phyloP scores from a whole-genome alignment of 2,113 vertebrate species.

The Variabilichromis moorii region DNA sequence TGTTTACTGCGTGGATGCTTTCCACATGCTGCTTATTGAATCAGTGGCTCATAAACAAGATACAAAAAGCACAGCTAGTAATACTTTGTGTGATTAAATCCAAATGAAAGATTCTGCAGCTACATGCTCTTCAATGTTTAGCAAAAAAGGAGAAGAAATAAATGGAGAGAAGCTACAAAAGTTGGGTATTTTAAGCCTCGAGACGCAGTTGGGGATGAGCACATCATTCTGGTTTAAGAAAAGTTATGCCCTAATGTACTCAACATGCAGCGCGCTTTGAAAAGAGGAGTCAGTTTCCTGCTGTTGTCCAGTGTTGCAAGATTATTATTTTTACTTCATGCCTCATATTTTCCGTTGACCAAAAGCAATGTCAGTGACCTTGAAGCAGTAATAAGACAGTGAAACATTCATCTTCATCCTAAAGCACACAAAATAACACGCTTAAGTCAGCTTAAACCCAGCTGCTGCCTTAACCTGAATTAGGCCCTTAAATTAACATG shows the following conservation, averaged over 20 bases:
- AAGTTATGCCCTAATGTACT: neutral
- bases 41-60: neutral
- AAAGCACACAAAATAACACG: neutral
- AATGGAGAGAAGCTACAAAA: neutral
- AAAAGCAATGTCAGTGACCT: neutral
- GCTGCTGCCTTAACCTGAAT: neutral
- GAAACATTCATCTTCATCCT: neutral
- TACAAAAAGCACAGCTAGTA: neutral
- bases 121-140: neutral
- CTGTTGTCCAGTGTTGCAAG: neutral
- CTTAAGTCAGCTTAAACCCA: neutral
- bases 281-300: neutral
- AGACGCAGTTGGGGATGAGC: neutral
- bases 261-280: neutral
- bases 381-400: neutral
- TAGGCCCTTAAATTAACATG: neutral
- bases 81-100: neutral
- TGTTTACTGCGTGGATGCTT: neutral
- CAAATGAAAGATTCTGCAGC: neutral
- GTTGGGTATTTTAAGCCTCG: neutral
- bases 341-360: neutral
- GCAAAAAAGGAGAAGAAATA: neutral
- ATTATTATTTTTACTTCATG: neutral
- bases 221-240: neutral
- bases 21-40: neutral